phyloP scores from a whole-genome alignment of 2,888 invertebrate species.

The Metacarcinus magister region DNA sequence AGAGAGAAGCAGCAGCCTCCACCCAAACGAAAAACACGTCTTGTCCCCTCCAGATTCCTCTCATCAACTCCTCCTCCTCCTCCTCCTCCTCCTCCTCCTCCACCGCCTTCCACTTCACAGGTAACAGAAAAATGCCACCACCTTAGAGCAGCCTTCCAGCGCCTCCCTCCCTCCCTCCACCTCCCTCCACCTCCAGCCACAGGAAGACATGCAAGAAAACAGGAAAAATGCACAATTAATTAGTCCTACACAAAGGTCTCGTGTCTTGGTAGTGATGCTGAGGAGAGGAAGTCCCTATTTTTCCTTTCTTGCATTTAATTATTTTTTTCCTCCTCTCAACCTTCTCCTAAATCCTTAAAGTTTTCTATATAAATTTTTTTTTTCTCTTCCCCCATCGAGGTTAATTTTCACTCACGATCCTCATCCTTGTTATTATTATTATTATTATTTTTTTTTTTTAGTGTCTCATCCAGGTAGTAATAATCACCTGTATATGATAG shows the following conservation, averaged over 20 bases:
- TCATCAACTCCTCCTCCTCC: background rate
- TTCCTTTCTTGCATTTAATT: background rate
- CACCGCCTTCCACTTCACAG: background rate
- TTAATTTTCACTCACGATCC: background rate
- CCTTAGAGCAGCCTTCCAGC: background rate
- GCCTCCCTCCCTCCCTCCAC: background rate
- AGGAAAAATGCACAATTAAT: slow-evolving; percentile 39
- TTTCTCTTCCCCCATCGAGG: background rate
- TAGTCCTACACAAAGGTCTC: slow-evolving; percentile 31
- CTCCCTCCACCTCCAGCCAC: background rate
- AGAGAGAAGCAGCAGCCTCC: background rate
- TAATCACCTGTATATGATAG: background rate
- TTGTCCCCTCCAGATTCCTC: background rate
- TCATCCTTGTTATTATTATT: background rate
- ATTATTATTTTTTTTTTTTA: background rate
- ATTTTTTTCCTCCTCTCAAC: background rate
- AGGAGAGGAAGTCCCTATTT: slow-evolving; percentile 7
- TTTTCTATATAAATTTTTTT: background rate
- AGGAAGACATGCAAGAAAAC: slow-evolving; percentile 40
- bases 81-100: background rate
- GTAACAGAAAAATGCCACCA: background rate
- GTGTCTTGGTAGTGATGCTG: background rate
- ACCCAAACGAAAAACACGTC: background rate
- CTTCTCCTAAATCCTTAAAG: background rate
- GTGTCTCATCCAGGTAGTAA: background rate